These are phyloP conservation scores for Anoncus sp. DNA, from an alignment of 2,888 invertebrate genomes.

Conservation along the genomic window DNA sequence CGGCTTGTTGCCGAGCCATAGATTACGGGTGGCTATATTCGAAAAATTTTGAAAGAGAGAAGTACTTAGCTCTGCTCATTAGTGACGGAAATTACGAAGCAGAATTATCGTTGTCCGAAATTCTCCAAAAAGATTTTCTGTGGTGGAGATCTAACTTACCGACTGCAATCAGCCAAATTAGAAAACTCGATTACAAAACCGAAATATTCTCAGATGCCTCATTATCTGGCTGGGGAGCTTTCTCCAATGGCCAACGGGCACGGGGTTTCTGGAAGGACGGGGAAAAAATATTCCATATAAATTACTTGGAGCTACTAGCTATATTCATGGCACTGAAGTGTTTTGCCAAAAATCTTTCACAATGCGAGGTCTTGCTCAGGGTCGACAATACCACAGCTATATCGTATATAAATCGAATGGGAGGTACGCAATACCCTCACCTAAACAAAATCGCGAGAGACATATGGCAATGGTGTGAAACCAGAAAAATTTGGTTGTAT, in stretches of 20 bases:
- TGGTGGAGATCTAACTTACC: conserved; percentile 44
- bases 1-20: conserved; percentile 21
- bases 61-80: not conserved
- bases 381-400: conserved; percentile 68
- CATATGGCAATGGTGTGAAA: conserved; percentile 66
- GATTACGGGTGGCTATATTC: conserved; percentile 8
- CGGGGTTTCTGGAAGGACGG: too few species aligned
- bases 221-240: too few species aligned
- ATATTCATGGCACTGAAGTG: conserved; percentile 27
- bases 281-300: conserved; percentile 44
- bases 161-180: conserved; percentile 23
- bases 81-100: not conserved
- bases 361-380: conserved; percentile 63
- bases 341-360: conserved; percentile 27
- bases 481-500: conserved; percentile 60
- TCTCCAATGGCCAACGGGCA: too few species aligned
- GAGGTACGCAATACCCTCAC: conserved; percentile 56
- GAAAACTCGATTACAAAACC: not conserved
- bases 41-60: conserved; percentile 18
- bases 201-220: too few species aligned
- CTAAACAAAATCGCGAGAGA: conserved; percentile 57
- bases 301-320: conserved; percentile 52
- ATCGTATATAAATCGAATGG: conserved; percentile 66
- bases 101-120: not conserved
- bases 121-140: not conserved